These are phyloP conservation scores for Andrena minutula DNA, from an alignment of 2,888 invertebrate species.

Conservation along the genomic window DNA sequence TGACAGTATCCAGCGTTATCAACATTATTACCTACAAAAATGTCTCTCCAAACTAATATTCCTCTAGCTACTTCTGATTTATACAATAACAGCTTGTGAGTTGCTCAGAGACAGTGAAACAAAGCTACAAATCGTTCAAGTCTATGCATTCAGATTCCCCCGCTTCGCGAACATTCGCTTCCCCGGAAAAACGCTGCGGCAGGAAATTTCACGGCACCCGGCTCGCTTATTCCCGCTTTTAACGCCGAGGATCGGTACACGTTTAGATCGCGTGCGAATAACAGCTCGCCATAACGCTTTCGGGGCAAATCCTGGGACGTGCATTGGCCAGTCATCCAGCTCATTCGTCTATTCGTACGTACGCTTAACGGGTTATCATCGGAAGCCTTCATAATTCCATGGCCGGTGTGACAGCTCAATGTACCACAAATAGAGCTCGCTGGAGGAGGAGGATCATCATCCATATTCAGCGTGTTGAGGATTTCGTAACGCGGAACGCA, in stretches of 20 bases:
- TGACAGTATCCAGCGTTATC: no score
- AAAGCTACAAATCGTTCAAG: no score
- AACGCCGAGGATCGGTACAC: constrained; percentile 13
- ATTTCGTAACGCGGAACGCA: constrained; percentile 66
- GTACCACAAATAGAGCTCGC: constrained; percentile 78
- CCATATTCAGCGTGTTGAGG: constrained; percentile 77
- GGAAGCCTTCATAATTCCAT: constrained; percentile 80
- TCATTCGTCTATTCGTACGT: constrained; percentile 66
- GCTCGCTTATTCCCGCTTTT: neutral
- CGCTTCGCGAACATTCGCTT: no score
- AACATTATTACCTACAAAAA: no score
- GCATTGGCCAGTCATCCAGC: constrained; percentile 56
- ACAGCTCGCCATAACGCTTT: constrained; percentile 32
- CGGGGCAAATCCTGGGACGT: constrained; percentile 54
- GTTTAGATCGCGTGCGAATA: constrained; percentile 51
- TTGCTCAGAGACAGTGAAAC: no score
- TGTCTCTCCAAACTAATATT: no score
- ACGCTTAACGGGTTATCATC: constrained; percentile 82
- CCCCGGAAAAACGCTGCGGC: neutral
- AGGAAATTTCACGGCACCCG: neutral
- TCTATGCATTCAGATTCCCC: no score
- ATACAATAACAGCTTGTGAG: no score
- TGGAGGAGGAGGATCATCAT: constrained; percentile 72
- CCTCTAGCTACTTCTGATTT: no score
- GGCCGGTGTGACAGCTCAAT: constrained; percentile 79